Evolutionary conservation across 2,888 invertebrate genomes (phyloP), one percentile per base, ranked within the genome.

Genomic region (Rotaria macrura): DNA sequence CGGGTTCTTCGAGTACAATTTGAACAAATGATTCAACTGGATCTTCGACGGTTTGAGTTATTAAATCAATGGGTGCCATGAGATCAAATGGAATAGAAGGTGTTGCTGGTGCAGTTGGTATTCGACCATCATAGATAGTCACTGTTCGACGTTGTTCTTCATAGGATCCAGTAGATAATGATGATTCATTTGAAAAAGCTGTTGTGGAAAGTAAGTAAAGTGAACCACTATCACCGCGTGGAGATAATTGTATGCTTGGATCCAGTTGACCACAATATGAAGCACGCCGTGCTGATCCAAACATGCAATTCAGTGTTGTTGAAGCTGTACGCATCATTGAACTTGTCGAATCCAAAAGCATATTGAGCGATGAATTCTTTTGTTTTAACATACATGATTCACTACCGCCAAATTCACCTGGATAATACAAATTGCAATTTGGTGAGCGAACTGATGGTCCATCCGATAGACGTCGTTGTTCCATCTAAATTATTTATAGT

Each of bases 11-110:
- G 7, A 79, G 43, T 10, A 79, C 74, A 79, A 79, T 79, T 79
- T 79, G 74, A 40, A 79, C 74, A 43, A 43, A 79, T 10, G 74
- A 79, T 38, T 79, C 74, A 23, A 79, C 43, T 2, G 74, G 74
- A 79, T 79, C 74, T 9, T 79, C 43, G 2, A 65, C 14, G 3
- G 74, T 79, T 38, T 79, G 38, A 43, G 38, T 43, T 12, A 79
- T 79, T 2, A 20, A 23, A 43, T 79, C 74, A 12, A 40, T 14
- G 7, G 74, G 74, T 25, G 74, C 29, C 38, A 79, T 79, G 1
- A 79, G n/a, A 12, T 79, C 74, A 79, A 79, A 79, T n/a, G 74
- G 74, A 79, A 79, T 79, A 10, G 74, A 25, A 7, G 74, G 74
- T n/a, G 74, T 7, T 10, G 38, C 1, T 25, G 74, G 7, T 25